Base-by-base conservation (phyloP, 2,888 invertebrate species). In the Diarsia rubi region DNA sequence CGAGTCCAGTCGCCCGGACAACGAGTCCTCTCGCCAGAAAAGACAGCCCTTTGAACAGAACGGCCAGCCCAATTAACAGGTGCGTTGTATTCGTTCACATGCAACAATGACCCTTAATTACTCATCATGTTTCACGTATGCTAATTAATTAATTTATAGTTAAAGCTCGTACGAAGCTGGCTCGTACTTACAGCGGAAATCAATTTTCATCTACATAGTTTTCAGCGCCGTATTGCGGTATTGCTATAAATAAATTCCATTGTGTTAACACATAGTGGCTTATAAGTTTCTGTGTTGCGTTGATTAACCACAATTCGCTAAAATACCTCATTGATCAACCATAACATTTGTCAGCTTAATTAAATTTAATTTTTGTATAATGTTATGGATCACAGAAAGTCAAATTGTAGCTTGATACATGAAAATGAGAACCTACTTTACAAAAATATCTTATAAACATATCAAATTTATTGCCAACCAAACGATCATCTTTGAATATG, bases 11-110 rank as follows among this genome's bases (percentile, higher is more conserved):
- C 90, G 97, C 90, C 86, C 96, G 94, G 88, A 97, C 93, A 3
- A 91, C 97, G 4, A 97, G 97, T 86, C 97, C 97, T 9, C 94
- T 97, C 79, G 92, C 96, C 70, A 97, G 97, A 83, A 96, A 94
- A 86, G 94, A 95, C 75, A 96, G 95, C 85, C 96, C 96, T 82
- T 92, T 96, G 85, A 97, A 97, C 81, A 96, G 97, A 70, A 97
- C 96, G 1, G 94, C 96, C 65, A 97, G 97, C 83, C 97, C 97
- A 88, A 95, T 96, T 91, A 96, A 96, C 92, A 95, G 96, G 96
- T 96, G 90, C 77, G 91, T 90, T 68, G 21, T 42, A 68, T 67
- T 70, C 80, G 73, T 9, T 68, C 69, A 65, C 62, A 74, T 47
- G 73, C 59, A 82, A 82, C 69, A 69, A 68, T 68, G 57, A 64